These are phyloP conservation scores for Lithophane ornitopus DNA, from an alignment of 2,888 invertebrate genomes.

Conservation along the genomic window DNA sequence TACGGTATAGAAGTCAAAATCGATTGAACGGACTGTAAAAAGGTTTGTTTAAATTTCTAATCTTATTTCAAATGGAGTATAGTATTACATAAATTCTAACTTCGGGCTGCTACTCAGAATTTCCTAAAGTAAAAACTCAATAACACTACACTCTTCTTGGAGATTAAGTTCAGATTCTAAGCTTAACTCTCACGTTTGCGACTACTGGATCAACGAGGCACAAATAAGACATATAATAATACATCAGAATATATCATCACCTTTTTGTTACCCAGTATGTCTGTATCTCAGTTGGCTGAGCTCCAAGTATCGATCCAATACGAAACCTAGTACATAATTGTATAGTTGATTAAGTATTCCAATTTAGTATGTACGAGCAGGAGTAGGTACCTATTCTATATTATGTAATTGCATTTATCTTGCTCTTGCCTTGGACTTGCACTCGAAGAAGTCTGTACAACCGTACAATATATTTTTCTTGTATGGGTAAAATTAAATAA, in stretches of 20 bases:
- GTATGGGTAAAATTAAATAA: too few relatives aligned
- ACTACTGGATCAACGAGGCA: neutral
- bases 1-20: too few relatives aligned
- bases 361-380: constrained; percentile 11
- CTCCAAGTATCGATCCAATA: constrained; percentile 18
- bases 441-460: too few relatives aligned
- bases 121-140: neutral
- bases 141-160: neutral
- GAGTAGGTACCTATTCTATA: neutral
- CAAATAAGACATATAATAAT: neutral
- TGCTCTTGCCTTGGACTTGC: too few relatives aligned
- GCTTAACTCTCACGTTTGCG: neutral
- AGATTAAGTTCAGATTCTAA: neutral
- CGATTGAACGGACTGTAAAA: too few relatives aligned
- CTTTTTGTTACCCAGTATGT: neutral
- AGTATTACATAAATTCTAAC: too few relatives aligned
- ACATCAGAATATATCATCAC: neutral
- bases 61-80: too few relatives aligned
- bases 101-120: neutral
- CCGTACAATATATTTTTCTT: too few relatives aligned
- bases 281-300: constrained; percentile 14
- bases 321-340: constrained; percentile 8
- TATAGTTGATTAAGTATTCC: constrained; percentile 18
- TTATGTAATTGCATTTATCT: neutral
- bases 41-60: too few relatives aligned